Conservation (phyloP, 1,140 invertebrate species). For the Macrosteles quadrilineatus region DNA sequence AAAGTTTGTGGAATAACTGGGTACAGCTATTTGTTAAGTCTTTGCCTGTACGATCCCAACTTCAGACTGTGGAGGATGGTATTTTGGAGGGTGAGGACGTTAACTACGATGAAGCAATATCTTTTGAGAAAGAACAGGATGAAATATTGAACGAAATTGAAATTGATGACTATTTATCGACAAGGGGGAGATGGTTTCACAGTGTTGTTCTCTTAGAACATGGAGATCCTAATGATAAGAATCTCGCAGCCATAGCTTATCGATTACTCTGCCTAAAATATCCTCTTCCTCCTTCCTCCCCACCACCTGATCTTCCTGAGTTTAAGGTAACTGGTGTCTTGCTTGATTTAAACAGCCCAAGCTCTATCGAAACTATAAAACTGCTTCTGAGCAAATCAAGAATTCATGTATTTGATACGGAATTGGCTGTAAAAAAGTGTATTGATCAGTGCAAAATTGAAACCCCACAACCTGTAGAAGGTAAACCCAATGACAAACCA, state of each 20-base stretch:
- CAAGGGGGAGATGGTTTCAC: slow-evolving; percentile 50
- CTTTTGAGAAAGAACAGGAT: slow-evolving; percentile 52
- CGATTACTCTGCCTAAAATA: slow-evolving; percentile 58
- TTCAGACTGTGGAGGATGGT: not conserved
- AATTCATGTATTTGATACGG: slow-evolving; percentile 56
- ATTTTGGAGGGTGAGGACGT: not conserved
- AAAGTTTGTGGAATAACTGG: not conserved
- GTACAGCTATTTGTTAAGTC: not conserved
- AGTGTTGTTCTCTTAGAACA: slow-evolving; percentile 44
- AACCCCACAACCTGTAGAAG: not conserved
- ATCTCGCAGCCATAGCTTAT: slow-evolving; percentile 59
- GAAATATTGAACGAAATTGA: slow-evolving; percentile 54
- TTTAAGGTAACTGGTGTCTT: slow-evolving; percentile 54
- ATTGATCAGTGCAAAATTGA: slow-evolving; percentile 45
- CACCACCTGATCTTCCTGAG: slow-evolving; percentile 49
- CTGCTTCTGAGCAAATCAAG: slow-evolving; percentile 51
- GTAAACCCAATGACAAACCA: not conserved
- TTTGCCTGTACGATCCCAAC: not conserved
- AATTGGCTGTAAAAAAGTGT: slow-evolving; percentile 59
- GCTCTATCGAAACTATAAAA: slow-evolving; percentile 46
- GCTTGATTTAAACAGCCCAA: slow-evolving; percentile 52
- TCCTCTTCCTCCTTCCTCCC: slow-evolving; percentile 49
- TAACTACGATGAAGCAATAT: not conserved
- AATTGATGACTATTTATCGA: slow-evolving; percentile 52
- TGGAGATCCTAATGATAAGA: slow-evolving; percentile 39